Percentiles rank a stretch among this genome's conserved stretches.
phyloP scores from a whole-genome alignment of 2,797 vertebrate genomes.

The Tapirus indicus region DNA sequence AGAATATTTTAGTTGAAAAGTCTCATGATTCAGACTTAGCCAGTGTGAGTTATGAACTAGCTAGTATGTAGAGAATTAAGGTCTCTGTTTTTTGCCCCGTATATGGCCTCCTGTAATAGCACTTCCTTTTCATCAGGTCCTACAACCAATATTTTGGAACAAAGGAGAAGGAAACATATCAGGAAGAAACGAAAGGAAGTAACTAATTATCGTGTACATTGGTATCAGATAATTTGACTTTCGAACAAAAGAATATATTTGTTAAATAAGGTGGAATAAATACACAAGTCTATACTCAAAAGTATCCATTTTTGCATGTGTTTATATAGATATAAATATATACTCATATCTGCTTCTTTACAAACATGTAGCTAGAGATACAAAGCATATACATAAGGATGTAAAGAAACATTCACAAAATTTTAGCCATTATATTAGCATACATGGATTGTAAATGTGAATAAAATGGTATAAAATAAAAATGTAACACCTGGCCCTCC shows the following conservation, averaged over 20 bases:
- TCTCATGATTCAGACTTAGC: not conserved
- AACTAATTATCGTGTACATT: not conserved
- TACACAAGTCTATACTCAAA: not conserved
- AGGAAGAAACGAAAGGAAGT: not conserved
- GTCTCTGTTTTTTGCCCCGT: not conserved
- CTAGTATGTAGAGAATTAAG: not conserved
- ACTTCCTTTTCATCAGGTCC: not conserved
- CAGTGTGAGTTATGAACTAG: not conserved
- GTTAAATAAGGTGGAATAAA: slow-evolving; percentile 41
- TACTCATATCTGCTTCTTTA: not conserved
- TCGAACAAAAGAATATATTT: not conserved
- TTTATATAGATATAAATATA: not conserved
- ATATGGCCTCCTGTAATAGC: not conserved
- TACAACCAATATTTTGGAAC: not conserved
- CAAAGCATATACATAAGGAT: slow-evolving; percentile 41
- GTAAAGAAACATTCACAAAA: slow-evolving; percentile 49
- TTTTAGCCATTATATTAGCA: slow-evolving; percentile 37
- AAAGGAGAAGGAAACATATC: slow-evolving; percentile 31
- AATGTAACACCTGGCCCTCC: slow-evolving; percentile 75
- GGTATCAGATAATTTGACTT: not conserved
- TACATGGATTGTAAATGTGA: slow-evolving; percentile 55
- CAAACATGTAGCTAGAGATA: slow-evolving; percentile 16
- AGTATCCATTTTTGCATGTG: not conserved
- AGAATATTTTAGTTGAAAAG: not conserved
- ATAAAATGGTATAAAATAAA: slow-evolving; percentile 67